These are phyloP conservation scores for Anthoscopus minutus DNA, from an alignment of 2,113 vertebrate species.

Conservation along the genomic window DNA sequence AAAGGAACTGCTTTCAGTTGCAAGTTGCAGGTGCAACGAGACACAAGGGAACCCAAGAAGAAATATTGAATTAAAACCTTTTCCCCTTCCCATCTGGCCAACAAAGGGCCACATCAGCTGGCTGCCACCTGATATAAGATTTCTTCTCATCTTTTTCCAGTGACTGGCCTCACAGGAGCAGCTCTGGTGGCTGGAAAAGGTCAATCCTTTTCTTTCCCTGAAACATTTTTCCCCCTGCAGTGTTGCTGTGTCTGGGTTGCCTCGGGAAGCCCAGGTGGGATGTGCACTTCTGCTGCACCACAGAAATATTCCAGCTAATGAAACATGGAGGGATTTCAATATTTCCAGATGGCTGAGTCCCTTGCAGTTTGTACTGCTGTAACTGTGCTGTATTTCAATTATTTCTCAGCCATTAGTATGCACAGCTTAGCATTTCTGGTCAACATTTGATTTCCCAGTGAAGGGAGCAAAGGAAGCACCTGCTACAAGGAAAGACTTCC, in stretches of 20 bases:
- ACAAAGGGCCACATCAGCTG: not conserved
- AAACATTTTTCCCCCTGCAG: accelerated
- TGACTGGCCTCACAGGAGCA: not conserved
- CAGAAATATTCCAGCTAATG: not conserved
- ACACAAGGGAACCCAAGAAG: not conserved
- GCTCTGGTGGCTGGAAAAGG: not conserved
- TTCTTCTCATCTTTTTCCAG: not conserved
- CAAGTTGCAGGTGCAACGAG: not conserved
- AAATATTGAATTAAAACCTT: not conserved
- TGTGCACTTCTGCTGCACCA: not conserved
- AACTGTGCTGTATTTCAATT: not conserved
- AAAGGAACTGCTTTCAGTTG: not conserved
- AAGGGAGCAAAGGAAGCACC: not conserved
- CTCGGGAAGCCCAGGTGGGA: not conserved
- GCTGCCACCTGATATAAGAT: not conserved
- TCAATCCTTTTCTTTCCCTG: not conserved
- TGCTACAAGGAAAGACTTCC: not conserved
- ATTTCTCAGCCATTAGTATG: not conserved
- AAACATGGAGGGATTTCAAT: not conserved
- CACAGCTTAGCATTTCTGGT: not conserved
- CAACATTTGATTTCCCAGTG: not conserved
- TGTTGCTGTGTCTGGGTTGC: not conserved
- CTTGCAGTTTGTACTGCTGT: not conserved
- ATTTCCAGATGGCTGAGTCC: not conserved
- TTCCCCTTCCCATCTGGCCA: not conserved